These are phyloP conservation scores for Nysson spinosus DNA, from an alignment of 2,888 invertebrate species.

Conservation along the genomic window DNA sequence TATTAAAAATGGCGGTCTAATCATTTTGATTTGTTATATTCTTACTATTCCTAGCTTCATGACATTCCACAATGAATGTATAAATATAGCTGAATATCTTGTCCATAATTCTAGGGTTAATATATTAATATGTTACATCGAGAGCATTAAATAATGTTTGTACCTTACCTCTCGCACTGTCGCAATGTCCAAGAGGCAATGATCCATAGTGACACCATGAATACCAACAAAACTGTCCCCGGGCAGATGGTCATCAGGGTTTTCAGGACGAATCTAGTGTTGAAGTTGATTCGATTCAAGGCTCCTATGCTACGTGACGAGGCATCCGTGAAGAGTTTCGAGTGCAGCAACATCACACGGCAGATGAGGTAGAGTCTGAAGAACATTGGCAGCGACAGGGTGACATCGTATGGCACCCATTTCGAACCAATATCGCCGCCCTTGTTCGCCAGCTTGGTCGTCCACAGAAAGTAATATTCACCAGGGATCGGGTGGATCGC, in stretches of 20 bases:
- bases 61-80: too few relatives aligned
- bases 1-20: too few relatives aligned
- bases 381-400: conserved; percentile 99
- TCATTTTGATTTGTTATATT: too few relatives aligned
- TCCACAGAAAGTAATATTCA: conserved; percentile 97
- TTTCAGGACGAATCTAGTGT: conserved; percentile 97
- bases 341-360: conserved; percentile 99
- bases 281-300: conserved; percentile 99
- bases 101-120: too few relatives aligned
- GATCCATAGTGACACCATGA: conserved; percentile 99
- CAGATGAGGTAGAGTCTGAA: conserved; percentile 99
- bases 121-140: too few relatives aligned
- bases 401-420: conserved; percentile 96
- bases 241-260: conserved; percentile 99
- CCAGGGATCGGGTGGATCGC: conserved; percentile 99
- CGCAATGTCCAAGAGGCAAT: conserved; percentile 99
- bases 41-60: too few relatives aligned
- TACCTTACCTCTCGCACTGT: conserved; percentile 95
- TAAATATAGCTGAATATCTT: too few relatives aligned
- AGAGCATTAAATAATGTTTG: background rate
- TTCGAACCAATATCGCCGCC: conserved; percentile 81
- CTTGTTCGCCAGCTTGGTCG: conserved; percentile 95
- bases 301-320: conserved; percentile 98
- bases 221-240: conserved; percentile 96
- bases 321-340: conserved; percentile 99